A percentile compares a stretch with the other conserved stretches of the same genome.
Evolutionary conservation across 2,113 vertebrate species (phyloP).

Genomic region (Boleophthalmus pectinirostris): DNA sequence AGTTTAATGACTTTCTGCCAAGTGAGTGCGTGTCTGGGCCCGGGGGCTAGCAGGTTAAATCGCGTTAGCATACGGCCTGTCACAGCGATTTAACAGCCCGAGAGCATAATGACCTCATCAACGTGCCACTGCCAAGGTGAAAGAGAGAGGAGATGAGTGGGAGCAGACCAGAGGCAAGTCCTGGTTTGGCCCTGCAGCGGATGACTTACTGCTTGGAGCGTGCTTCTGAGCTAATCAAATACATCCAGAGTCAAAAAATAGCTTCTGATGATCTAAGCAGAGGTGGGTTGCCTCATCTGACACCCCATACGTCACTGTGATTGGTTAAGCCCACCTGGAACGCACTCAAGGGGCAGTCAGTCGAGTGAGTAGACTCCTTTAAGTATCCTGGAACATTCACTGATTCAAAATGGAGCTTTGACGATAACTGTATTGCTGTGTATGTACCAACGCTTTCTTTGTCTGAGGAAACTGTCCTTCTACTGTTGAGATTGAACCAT

Average conservation of each 20-base stretch:
- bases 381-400: too few relatives aligned
- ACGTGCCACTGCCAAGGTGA: constrained; percentile 34
- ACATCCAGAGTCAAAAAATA: background rate
- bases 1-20: constrained; percentile 6
- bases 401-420: too few relatives aligned
- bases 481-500: too few relatives aligned
- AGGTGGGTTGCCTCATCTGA: background rate
- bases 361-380: too few relatives aligned
- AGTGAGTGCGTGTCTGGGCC: constrained; percentile 39
- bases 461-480: too few relatives aligned
- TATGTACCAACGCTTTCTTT: too few relatives aligned
- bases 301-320: background rate
- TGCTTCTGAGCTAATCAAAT: constrained; percentile 35
- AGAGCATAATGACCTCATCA: constrained; percentile 51
- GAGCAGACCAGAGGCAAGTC: constrained; percentile 10
- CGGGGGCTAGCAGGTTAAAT: constrained; percentile 7
- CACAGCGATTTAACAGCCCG: constrained; percentile 18
- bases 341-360: too few relatives aligned
- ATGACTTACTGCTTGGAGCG: constrained; percentile 18
- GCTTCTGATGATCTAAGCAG: background rate
- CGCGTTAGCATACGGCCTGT: constrained; percentile 14
- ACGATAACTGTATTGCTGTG: too few relatives aligned
- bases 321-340: too few relatives aligned
- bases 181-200: background rate
- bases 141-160: constrained; percentile 27